Conservation (phyloP, 1,140 invertebrate species). For the Zaprionus capensis region DNA sequence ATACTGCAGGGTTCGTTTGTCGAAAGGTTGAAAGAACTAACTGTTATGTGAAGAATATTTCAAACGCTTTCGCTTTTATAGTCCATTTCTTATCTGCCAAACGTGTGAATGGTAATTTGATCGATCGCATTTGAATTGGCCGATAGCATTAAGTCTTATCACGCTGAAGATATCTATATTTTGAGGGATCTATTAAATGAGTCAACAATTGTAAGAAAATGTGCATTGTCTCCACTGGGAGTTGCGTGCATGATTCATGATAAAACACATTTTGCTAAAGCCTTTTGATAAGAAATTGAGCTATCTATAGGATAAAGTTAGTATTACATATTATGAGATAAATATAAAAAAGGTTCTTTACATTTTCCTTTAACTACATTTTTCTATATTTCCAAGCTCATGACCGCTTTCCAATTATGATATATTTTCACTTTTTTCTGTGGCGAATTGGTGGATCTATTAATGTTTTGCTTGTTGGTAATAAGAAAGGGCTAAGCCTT, state of each 20-base stretch:
- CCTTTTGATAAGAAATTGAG: neutral
- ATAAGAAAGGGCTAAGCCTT: too few species aligned
- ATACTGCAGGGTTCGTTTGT: constrained; percentile 8
- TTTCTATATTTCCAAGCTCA: too few species aligned
- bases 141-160: constrained; percentile 19
- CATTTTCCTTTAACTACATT: neutral
- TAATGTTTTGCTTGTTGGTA: neutral
- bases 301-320: neutral
- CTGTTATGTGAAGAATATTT: neutral
- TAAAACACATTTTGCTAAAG: neutral
- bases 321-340: neutral
- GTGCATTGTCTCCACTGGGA: neutral
- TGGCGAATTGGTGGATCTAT: neutral
- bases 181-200: constrained; percentile 19
- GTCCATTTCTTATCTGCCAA: constrained; percentile 12
- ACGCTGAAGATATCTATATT: neutral
- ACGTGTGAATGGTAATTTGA: constrained; percentile 1
- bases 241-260: constrained; percentile 5
- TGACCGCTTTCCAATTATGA: too few species aligned
- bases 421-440: too few species aligned
- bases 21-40: constrained; percentile 10
- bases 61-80: constrained; percentile 33
- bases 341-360: neutral
- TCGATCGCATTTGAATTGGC: constrained; percentile 35
- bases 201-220: constrained; percentile 6